Conservation (phyloP, 2,797 vertebrate species). For the Pristis pectinata region DNA sequence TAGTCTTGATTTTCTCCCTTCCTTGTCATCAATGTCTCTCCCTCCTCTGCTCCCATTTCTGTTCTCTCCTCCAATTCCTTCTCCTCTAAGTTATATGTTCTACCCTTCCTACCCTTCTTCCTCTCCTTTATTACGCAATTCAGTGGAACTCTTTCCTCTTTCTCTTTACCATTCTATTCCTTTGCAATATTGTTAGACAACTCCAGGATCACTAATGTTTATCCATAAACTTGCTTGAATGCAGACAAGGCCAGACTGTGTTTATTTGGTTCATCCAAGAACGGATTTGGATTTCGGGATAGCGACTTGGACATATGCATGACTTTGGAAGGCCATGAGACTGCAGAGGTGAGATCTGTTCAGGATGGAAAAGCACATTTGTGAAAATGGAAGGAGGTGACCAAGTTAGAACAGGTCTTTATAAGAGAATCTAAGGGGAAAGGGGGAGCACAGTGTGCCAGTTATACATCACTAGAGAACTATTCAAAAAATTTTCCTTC, state of each 20-base stretch:
- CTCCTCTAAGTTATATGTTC: constrained; percentile 35
- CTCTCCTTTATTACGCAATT: not conserved
- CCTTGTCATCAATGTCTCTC: not conserved
- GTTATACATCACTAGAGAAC: not conserved
- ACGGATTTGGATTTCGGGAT: constrained; percentile 95
- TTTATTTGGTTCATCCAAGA: constrained; percentile 95
- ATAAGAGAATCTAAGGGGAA: not conserved
- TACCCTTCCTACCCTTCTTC: not conserved
- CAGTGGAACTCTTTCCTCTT: too few species aligned
- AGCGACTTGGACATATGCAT: constrained; percentile 98
- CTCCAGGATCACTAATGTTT: not conserved
- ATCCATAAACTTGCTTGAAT: constrained; percentile 42
- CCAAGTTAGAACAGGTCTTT: not conserved
- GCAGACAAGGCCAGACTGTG: constrained; percentile 90
- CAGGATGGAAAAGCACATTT: constrained; percentile 45
- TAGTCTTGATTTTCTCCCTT: not conserved
- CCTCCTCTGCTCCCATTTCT: not conserved
- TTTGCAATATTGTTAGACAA: not conserved
- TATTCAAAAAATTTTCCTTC: not conserved
- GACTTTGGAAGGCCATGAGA: constrained; percentile 94
- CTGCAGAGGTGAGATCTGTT: constrained; percentile 72
- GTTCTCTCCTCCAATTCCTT: too few species aligned
- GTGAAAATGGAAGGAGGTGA: constrained; percentile 83
- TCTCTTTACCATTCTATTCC: not conserved
- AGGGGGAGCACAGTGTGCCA: not conserved